Percentiles rank a stretch among this genome's conserved stretches.
phyloP scores from a whole-genome alignment of 2,797 vertebrate genomes.

The Eulemur albifrons region DNA sequence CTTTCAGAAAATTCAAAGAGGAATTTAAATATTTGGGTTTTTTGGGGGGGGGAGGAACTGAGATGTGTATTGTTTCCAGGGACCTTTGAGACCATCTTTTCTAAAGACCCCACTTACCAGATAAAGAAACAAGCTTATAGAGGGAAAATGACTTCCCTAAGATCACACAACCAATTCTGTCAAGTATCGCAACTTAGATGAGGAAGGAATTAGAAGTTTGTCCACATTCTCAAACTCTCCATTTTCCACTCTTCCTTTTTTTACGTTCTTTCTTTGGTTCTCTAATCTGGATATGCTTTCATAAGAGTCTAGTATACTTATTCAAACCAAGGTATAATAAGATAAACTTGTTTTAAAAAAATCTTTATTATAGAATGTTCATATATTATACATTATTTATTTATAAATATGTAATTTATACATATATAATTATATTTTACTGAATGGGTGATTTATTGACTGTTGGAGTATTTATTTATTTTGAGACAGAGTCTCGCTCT shows the following conservation, averaged over 20 bases:
- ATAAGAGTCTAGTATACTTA: neutral
- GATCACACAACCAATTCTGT: neutral
- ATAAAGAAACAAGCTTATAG: conserved; percentile 24
- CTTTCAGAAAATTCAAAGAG: conserved; percentile 29
- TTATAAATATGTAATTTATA: neutral
- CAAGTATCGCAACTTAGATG: neutral
- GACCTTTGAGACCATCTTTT: neutral
- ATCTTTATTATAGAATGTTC: too few relatives aligned
- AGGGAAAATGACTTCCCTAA: neutral
- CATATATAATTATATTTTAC: neutral
- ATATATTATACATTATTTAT: neutral
- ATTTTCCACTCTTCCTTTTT: neutral
- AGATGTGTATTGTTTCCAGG: neutral
- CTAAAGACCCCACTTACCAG: neutral
- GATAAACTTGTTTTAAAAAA: neutral
- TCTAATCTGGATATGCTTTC: neutral
- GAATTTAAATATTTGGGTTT: conserved; percentile 1
- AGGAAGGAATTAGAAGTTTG: neutral
- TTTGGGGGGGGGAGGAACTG: neutral
- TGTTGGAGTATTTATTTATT: neutral
- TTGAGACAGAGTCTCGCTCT: too few relatives aligned
- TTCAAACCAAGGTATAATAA: neutral
- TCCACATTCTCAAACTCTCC: neutral
- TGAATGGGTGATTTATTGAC: neutral
- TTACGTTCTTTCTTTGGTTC: neutral